Evolutionary conservation across 2,113 vertebrate genomes (phyloP), one percentile per base, ranked within the genome.

Genomic region (Raja brachyura): DNA sequence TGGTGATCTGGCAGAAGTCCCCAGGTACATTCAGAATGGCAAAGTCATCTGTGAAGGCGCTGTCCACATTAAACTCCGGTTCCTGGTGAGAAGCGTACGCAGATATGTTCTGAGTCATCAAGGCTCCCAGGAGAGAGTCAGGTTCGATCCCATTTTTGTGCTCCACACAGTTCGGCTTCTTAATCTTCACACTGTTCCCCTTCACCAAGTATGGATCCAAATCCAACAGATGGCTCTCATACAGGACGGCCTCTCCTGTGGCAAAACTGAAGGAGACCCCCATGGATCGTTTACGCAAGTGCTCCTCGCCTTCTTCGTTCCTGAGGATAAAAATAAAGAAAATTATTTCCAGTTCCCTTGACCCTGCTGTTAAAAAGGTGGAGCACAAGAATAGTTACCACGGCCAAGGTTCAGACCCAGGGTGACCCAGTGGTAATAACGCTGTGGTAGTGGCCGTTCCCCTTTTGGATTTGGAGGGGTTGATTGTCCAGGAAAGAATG

Each of bases 221-320:
- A 61, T 93, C 63, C 0, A 94, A 93, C 63, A 93, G 4, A 18
- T 59, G 73, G 5, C 93, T 95, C 76, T 96, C 94, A 0, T 97
- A 97, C 0, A 98, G 94, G 28, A 97, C 94, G 0, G 95, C 97
- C 94, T 98, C 97, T 0, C 97, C 97, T 0, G 96, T 97, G 94
- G 96, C 93, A 93, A 96, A 95, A 94, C 90, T 95, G 94, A 98
- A 97, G 48, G 97, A 97, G 9, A 97, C 94, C 94, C 96, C 95
- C 93, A 96, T 59, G 20, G 94, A 94, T 93, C 97, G 95, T 94
- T 97, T 96, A 11, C 54, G 94, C 25, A 97, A 94, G 18, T 97
- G 95, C 31, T 98, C 97, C 93, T 97, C 97, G 0, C 97, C 97
- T 95, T 97, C 97, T 0, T 96, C 94, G 0, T 97, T 96, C 18